These are phyloP conservation scores for Tachycineta bicolor DNA, from an alignment of 2,113 vertebrate species.

Conservation along the genomic window DNA sequence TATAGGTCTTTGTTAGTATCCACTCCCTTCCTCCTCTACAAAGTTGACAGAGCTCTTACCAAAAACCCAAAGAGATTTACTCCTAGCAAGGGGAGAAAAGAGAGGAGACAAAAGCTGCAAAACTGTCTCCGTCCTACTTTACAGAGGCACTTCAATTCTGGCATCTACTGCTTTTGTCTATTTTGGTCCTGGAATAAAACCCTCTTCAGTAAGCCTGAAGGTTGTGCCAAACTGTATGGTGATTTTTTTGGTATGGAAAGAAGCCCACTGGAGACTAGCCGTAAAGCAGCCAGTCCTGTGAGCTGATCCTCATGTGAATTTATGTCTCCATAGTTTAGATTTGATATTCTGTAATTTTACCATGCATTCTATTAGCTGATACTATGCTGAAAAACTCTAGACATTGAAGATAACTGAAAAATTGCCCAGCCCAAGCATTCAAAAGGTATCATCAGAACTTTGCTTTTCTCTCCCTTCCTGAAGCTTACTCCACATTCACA, in stretches of 20 bases:
- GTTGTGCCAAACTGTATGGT: slow-evolving; percentile 32
- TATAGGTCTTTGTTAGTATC: not conserved
- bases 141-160: slow-evolving; percentile 33
- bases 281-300: not conserved
- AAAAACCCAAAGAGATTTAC: slow-evolving; percentile 25
- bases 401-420: not conserved
- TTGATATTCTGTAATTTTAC: not conserved
- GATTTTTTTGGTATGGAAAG: slow-evolving; percentile 41
- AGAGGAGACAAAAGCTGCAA: slow-evolving; percentile 43
- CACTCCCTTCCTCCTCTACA: not conserved
- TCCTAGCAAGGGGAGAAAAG: not conserved
- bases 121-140: not conserved
- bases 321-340: not conserved
- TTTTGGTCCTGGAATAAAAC: slow-evolving; percentile 51
- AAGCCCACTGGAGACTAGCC: not conserved
- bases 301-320: slow-evolving; percentile 29
- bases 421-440: not conserved
- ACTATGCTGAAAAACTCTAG: not conserved
- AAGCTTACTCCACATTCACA: not conserved
- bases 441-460: not conserved
- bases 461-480: not conserved
- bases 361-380: not conserved
- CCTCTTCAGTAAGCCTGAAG: not conserved
- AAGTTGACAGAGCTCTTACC: slow-evolving; percentile 7
- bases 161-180: not conserved